Base-by-base conservation (phyloP, 2,888 invertebrate genomes). In the Drosophila meridiana region DNA sequence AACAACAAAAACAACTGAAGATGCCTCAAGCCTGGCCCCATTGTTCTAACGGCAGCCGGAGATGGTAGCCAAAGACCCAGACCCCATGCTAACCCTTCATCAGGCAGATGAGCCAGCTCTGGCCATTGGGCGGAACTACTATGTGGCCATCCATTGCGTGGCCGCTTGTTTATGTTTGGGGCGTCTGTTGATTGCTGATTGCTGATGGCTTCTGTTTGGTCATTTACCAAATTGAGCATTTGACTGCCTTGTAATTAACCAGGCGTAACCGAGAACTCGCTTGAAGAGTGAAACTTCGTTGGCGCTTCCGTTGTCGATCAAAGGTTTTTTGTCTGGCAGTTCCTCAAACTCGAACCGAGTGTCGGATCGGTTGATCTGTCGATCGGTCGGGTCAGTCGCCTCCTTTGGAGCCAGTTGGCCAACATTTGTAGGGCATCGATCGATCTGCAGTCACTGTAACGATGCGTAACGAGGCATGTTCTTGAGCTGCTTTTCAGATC, bases 211-310 rank as follows among this genome's bases (percentile, higher is more conserved):
- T 74, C 85, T 73, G 88, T 85, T 83, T 83, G 82, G 87, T 75
- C 82, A 83, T 80, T 86, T 86, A 80, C 86, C 80, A 76, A 88
- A 82, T 83, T 87, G 73, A 78, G 73, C 78, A 76, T 69, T 77
- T 73, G 69, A 43, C 68, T 64, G 45, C 50, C 38, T n/a, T 30
- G 61, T 43, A 69, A 62, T 69, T 83, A 83, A 78, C 86, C 86
- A 83, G 76, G 76, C 84, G 84, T 68, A 75, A 81, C 86, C 70
- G 81, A 81, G 48, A 65, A 28, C 40, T 42, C 26, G 32, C 38
- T 48, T 62, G 14, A 52, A 60, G 40, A 73, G 69, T 69, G 62
- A 81, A 83, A 76, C 83, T 70, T 79, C 57, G 11, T 28, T 13
- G 57, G 73, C 47, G 68, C 81, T 87, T 84, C 84, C 84, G 83